Percentiles rank a stretch among this genome's conserved stretches.
Evolutionary conservation across 2,888 invertebrate genomes (phyloP).

Genomic region (Pyrrhia umbra): DNA sequence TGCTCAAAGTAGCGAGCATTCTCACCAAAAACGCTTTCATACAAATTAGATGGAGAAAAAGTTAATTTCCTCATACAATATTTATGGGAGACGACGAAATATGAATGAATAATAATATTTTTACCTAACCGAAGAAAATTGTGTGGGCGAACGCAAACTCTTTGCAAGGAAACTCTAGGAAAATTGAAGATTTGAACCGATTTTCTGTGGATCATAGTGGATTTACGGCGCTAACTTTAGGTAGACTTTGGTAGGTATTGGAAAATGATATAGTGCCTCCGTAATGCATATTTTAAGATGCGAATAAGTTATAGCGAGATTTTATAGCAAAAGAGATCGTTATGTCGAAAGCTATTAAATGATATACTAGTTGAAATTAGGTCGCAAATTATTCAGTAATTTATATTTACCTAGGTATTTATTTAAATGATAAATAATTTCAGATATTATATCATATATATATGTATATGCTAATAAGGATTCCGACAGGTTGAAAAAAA

Average conservation of each 20-base stretch:
- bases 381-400: too few relatives aligned
- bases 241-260: conserved; percentile 54
- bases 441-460: too few relatives aligned
- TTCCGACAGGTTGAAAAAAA: too few relatives aligned
- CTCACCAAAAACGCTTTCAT: conserved; percentile 26
- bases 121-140: conserved; percentile 16
- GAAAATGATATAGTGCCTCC: conserved; percentile 53
- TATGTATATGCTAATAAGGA: too few relatives aligned
- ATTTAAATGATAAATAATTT: too few relatives aligned
- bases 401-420: too few relatives aligned
- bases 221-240: conserved; percentile 62
- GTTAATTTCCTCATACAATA: conserved; percentile 32
- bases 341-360: not conserved
- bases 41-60: conserved; percentile 29
- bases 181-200: conserved; percentile 69
- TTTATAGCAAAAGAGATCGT: conserved; percentile 1
- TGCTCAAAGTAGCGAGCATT: not conserved
- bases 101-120: conserved; percentile 45
- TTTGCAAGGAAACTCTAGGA: conserved; percentile 51
- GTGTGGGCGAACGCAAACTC: conserved; percentile 19
- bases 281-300: conserved; percentile 35
- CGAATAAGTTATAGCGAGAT: conserved; percentile 6
- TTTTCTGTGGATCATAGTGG: conserved; percentile 65
- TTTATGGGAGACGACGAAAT: conserved; percentile 36
- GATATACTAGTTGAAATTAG: too few relatives aligned